Evolutionary conservation across 2,888 invertebrate genomes (phyloP).

Genomic region (Baccha elongata): DNA sequence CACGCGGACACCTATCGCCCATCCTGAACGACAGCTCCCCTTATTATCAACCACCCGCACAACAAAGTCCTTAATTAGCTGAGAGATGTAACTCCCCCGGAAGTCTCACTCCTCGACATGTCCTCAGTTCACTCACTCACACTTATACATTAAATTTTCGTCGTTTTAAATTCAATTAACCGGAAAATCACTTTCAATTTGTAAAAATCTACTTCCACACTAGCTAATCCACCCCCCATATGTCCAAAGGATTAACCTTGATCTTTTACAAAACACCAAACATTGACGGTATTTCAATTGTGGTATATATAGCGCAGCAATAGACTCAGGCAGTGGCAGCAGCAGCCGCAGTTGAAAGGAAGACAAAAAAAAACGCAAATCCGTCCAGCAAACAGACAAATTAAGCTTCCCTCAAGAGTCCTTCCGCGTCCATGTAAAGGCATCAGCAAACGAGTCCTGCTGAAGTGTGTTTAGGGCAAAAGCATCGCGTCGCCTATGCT

Average conservation of each 20-base stretch:
- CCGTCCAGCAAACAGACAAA: slow-evolving; percentile 73
- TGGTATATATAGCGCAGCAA: neutral
- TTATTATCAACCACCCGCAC: slow-evolving; percentile 4
- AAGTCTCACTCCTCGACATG: no score
- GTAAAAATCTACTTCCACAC: slow-evolving; percentile 74
- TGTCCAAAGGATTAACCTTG: slow-evolving; percentile 73
- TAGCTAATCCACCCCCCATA: slow-evolving; percentile 73
- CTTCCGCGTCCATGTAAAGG: slow-evolving; percentile 2
- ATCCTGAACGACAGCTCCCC: neutral
- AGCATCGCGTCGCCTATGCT: slow-evolving; percentile 60
- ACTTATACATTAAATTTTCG: slow-evolving; percentile 32
- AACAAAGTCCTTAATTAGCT: slow-evolving; percentile 36
- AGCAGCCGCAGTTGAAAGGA: slow-evolving; percentile 47
- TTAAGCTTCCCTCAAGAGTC: slow-evolving; percentile 65
- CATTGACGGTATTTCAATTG: slow-evolving; percentile 45
- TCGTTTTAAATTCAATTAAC: slow-evolving; percentile 82
- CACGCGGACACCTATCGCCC: no score
- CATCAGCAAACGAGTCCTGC: slow-evolving; percentile 16
- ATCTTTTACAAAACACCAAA: slow-evolving; percentile 73
- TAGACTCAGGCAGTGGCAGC: neutral
- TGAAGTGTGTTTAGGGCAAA: slow-evolving; percentile 38
- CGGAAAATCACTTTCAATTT: slow-evolving; percentile 81
- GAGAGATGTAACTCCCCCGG: neutral
- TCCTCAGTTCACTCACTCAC: neutral
- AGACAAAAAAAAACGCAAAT: slow-evolving; percentile 64